These are phyloP conservation scores for Taxidea taxus DNA, from an alignment of 2,113 vertebrate genomes.

Conservation along the genomic window DNA sequence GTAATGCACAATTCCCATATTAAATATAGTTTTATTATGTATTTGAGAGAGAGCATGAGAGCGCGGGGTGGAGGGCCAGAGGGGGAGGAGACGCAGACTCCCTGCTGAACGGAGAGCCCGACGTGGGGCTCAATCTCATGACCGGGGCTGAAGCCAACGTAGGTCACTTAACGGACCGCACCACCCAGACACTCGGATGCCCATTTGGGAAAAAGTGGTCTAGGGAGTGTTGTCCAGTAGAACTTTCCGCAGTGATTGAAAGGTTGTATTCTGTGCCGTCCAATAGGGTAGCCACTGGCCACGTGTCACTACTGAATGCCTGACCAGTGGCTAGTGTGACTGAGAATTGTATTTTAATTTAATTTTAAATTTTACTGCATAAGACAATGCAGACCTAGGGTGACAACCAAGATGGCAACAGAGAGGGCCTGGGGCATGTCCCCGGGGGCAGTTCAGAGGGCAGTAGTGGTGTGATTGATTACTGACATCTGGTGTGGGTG, in stretches of 20 bases:
- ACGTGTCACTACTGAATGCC: rapidly evolving
- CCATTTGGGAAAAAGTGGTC: neutral
- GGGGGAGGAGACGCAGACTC: neutral
- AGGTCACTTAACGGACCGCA: neutral
- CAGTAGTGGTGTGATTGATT: neutral
- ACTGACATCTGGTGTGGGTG: neutral
- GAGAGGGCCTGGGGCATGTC: too few relatives aligned
- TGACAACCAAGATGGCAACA: neutral
- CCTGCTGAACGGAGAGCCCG: neutral
- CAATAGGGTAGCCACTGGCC: rapidly evolving
- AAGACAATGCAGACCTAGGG: neutral
- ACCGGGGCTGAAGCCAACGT: neutral
- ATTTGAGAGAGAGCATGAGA: neutral
- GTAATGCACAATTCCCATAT: neutral
- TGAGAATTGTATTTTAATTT: neutral
- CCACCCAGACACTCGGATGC: neutral
- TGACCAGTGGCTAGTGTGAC: neutral
- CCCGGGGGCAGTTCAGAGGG: neutral
- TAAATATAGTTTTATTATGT: neutral
- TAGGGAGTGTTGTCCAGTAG: rapidly evolving
- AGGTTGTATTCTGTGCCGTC: too few relatives aligned
- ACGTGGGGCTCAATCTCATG: neutral
- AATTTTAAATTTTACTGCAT: neutral
- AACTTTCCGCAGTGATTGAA: neutral
- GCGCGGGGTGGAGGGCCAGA: neutral